A percentile compares a stretch with the other conserved stretches of the same genome.
These are phyloP conservation scores for Anguilla marmorata DNA, from an alignment of 2,797 vertebrate species.

Conservation along the genomic window DNA sequence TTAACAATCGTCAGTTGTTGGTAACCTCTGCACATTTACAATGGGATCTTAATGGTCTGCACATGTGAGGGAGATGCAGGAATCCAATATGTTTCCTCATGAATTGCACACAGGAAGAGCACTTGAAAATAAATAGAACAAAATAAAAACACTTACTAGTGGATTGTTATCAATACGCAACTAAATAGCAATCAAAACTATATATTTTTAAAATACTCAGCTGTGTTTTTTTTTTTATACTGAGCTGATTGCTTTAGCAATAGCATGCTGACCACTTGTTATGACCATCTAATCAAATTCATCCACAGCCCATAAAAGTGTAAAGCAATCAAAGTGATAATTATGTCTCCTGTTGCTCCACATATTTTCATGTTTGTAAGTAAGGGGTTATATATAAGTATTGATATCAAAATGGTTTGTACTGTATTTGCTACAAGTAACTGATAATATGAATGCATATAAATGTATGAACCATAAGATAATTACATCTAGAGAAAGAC, in stretches of 20 bases:
- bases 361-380: neutral
- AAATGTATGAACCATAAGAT: too few relatives aligned
- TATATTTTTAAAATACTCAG: neutral
- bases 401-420: too few relatives aligned
- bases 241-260: neutral
- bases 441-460: too few relatives aligned
- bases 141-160: neutral
- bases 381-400: neutral
- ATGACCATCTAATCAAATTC: neutral
- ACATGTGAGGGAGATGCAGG: slow-evolving; percentile 9
- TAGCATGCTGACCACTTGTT: neutral
- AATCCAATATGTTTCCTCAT: slow-evolving; percentile 6
- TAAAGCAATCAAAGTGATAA: slow-evolving; percentile 1
- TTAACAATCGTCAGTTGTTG: slow-evolving; percentile 1
- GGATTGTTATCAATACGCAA: neutral
- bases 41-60: slow-evolving; percentile 10
- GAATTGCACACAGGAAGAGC: neutral
- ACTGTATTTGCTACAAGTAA: too few relatives aligned
- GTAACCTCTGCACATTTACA: slow-evolving; percentile 21
- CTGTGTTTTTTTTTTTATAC: neutral
- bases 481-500: too few relatives aligned
- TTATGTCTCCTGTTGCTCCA: neutral
- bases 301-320: neutral
- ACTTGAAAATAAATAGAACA: neutral
- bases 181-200: neutral